phyloP scores from a whole-genome alignment of 2,888 invertebrate species.

The Oegoconia quadripuncta region DNA sequence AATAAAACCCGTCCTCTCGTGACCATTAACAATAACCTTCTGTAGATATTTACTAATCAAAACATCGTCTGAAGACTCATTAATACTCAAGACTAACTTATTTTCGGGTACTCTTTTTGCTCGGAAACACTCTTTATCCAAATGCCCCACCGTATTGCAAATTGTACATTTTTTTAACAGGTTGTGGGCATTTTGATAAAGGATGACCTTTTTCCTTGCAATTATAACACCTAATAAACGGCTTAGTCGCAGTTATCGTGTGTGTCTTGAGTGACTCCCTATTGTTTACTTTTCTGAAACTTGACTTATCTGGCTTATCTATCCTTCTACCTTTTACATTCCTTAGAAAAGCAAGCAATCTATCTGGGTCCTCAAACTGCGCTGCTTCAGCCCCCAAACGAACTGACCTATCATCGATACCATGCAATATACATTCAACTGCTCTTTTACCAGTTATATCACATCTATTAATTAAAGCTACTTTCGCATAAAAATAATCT shows the following conservation, averaged over 20 bases:
- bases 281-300: too few relatives aligned
- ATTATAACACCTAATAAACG: slow-evolving; percentile 1
- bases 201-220: slow-evolving; percentile 3
- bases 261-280: too few relatives aligned
- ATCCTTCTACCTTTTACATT: not conserved
- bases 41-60: not conserved
- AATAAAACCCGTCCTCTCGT: not conserved
- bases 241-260: too few relatives aligned
- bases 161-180: slow-evolving; percentile 3
- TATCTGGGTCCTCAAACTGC: not conserved
- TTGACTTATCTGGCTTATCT: too few relatives aligned
- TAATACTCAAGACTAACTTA: too few relatives aligned
- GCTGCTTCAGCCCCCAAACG: slow-evolving; percentile 5
- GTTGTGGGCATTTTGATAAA: slow-evolving; percentile 2
- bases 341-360: not conserved
- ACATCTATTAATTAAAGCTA: not conserved
- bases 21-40: not conserved
- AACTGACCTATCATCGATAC: slow-evolving; percentile 10
- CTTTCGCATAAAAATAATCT: slow-evolving; percentile 2
- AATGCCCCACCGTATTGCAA: slow-evolving; percentile 5
- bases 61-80: not conserved
- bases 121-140: too few relatives aligned
- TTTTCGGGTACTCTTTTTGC: too few relatives aligned
- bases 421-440: slow-evolving; percentile 9
- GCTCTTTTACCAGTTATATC: not conserved